Percentiles rank a stretch among this genome's conserved stretches.
These are phyloP conservation scores for Denticeps clupeoides DNA, from an alignment of 2,797 vertebrate species.

Conservation along the genomic window DNA sequence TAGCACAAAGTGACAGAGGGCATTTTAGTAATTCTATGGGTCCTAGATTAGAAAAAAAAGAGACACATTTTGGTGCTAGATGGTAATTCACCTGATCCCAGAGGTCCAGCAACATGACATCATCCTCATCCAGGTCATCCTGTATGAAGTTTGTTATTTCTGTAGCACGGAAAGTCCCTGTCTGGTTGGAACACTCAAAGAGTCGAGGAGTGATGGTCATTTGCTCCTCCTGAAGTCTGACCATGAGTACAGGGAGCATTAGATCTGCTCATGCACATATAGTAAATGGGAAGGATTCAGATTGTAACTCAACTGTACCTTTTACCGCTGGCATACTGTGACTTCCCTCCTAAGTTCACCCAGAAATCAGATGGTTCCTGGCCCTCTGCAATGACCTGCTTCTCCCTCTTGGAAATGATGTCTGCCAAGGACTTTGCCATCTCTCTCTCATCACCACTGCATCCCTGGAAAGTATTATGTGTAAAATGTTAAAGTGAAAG, in stretches of 20 bases:
- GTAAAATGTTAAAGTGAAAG: background rate
- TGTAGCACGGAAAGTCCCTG: constrained; percentile 64
- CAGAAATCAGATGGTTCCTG: constrained; percentile 77
- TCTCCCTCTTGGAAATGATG: constrained; percentile 66
- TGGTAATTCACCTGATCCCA: constrained; percentile 69
- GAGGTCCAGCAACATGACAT: constrained; percentile 68
- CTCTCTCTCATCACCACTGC: constrained; percentile 74
- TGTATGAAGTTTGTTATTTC: constrained; percentile 72
- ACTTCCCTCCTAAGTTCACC: constrained; percentile 71
- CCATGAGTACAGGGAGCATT: background rate
- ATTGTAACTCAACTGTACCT: constrained; percentile 40
- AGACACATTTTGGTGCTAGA: no score
- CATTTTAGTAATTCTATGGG: no score
- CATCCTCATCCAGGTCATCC: constrained; percentile 70
- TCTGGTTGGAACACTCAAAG: constrained; percentile 79
- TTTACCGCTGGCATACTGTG: constrained; percentile 67
- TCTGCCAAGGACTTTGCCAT: constrained; percentile 70
- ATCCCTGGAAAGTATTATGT: constrained; percentile 54
- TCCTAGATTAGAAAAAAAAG: no score
- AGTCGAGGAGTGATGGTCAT: constrained; percentile 50
- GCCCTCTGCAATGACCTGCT: constrained; percentile 69
- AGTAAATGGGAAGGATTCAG: background rate
- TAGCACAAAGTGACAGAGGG: constrained; percentile 20
- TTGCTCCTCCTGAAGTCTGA: constrained; percentile 65
- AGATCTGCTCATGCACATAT: background rate